Evolutionary conservation across 2,888 invertebrate species (phyloP).

Genomic region (Bruchidius siliquastri): DNA sequence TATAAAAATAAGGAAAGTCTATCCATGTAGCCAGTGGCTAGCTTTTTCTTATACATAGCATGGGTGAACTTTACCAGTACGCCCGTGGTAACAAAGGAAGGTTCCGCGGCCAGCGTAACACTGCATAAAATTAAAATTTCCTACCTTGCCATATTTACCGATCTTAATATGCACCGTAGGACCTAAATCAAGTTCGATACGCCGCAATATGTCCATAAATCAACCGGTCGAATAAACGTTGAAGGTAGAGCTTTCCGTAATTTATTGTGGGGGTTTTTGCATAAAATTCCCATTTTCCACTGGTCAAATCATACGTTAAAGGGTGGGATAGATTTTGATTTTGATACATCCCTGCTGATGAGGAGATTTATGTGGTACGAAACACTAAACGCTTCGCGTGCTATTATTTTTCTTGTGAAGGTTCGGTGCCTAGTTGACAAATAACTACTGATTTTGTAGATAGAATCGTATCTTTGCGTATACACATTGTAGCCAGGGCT

Average conservation of each 20-base stretch:
- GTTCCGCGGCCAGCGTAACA: background rate
- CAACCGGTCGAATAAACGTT: slow-evolving; percentile 8
- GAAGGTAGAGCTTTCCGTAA: slow-evolving; percentile 8
- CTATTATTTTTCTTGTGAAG: background rate
- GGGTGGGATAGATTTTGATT: slow-evolving; percentile 12
- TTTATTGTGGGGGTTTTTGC: slow-evolving; percentile 18
- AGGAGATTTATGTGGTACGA: background rate
- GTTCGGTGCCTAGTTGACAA: background rate
- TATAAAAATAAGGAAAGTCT: too few species aligned
- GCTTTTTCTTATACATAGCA: too few species aligned
- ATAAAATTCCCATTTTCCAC: slow-evolving; percentile 13
- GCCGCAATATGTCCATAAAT: slow-evolving; percentile 10
- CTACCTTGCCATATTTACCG: slow-evolving; percentile 2
- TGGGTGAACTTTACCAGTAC: background rate
- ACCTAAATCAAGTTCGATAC: slow-evolving; percentile 6
- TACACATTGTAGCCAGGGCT: too few species aligned
- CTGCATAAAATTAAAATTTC: slow-evolving; percentile 12
- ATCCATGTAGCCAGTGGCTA: too few species aligned
- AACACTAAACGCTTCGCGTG: background rate
- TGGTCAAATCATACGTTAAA: slow-evolving; percentile 20
- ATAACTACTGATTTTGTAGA: background rate
- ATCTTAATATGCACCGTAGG: slow-evolving; percentile 8
- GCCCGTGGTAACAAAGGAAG: background rate
- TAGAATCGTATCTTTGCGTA: too few species aligned
- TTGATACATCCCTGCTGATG: slow-evolving; percentile 9